Evolutionary conservation across 64 coral and sea anemone species (phyloP).

Genomic region (Stichodactyla mertensii): DNA sequence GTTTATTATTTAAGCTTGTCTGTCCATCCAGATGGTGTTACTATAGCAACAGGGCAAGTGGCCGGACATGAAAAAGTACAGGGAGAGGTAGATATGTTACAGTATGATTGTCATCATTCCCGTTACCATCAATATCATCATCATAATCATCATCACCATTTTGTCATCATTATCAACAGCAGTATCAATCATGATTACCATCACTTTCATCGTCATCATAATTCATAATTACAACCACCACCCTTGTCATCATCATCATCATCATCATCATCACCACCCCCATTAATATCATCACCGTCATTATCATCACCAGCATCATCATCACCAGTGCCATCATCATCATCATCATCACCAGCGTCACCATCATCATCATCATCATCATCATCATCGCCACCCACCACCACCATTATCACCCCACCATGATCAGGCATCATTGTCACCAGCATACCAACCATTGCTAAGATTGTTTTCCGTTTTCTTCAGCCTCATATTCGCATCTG

Average conservation of each 20-base stretch:
- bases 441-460: neutral
- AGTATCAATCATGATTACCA: neutral
- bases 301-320: neutral
- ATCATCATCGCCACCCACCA: neutral
- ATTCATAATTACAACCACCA: neutral
- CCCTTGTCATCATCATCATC: neutral
- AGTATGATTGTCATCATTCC: neutral
- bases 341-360: neutral
- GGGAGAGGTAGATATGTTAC: constrained; percentile 27
- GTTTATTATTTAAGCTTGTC: constrained; percentile 38
- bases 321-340: neutral
- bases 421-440: neutral
- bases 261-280: neutral
- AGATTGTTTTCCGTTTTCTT: neutral
- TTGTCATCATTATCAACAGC: neutral
- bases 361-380: neutral
- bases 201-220: neutral
- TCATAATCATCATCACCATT: too few species aligned
- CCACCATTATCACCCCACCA: neutral
- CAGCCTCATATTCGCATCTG: constrained; percentile 79
- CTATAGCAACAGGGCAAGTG: constrained; percentile 69
- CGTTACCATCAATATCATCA: neutral
- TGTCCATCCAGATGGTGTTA: constrained; percentile 72
- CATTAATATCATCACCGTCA: neutral
- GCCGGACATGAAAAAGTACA: constrained; percentile 61